These are phyloP conservation scores for Tachysurus fulvidraco DNA, from an alignment of 2,113 vertebrate genomes.

Conservation along the genomic window DNA sequence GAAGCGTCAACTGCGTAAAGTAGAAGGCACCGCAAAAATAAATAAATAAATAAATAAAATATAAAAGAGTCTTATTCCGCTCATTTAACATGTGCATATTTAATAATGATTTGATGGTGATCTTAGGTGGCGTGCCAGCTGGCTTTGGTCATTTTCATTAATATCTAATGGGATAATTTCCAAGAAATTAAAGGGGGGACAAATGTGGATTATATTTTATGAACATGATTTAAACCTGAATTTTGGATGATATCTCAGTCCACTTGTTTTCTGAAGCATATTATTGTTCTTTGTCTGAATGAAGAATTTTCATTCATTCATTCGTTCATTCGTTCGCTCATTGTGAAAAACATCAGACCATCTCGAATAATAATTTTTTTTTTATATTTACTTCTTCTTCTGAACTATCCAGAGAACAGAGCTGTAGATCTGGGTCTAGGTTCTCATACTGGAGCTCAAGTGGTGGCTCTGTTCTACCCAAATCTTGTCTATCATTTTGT, in stretches of 20 bases:
- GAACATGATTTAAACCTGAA: neutral
- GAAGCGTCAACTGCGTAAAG: conserved; percentile 38
- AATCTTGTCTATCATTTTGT: neutral
- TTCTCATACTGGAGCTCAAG: neutral
- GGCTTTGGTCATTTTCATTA: conserved; percentile 34
- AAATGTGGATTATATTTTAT: neutral
- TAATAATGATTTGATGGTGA: conserved; percentile 15
- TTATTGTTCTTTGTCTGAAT: neutral
- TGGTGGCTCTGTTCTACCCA: neutral
- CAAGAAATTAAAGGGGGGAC: neutral
- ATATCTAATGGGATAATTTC: conserved; percentile 44
- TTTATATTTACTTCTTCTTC: neutral
- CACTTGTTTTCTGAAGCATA: neutral
- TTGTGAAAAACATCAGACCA: neutral
- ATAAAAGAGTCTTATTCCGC: neutral
- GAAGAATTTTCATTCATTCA: conserved; percentile 2
- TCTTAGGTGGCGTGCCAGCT: conserved; percentile 37
- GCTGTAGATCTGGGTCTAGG: neutral
- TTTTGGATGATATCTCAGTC: neutral
- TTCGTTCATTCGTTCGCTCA: neutral
- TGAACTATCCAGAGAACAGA: neutral
- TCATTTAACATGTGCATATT: conserved; percentile 21
- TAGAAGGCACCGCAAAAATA: neutral
- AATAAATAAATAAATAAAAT: neutral
- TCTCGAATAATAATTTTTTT: neutral